Base-by-base conservation (phyloP, 2,888 invertebrate genomes). In the Zonitis immaculata region DNA sequence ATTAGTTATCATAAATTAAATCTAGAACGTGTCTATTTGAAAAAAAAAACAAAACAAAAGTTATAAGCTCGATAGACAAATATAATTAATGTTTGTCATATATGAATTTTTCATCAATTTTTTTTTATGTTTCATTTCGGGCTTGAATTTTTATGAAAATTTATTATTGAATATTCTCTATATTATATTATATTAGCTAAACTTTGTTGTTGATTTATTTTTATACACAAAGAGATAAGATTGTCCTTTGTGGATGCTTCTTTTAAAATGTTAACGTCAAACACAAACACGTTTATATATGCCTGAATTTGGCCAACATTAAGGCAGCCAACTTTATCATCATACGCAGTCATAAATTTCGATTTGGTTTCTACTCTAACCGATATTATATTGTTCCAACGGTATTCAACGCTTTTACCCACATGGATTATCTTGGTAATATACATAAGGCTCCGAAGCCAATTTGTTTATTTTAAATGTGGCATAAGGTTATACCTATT, bases 251-350 rank as follows among this genome's bases (percentile, higher is more conserved):
- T 57, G 51, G 49, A n/a, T 30, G 54, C 52, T 42, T 57, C 57
- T 57, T 57, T 57, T 57, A 54, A 49, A 57, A 57, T 54, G 57
- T 57, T 57, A 57, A 54, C 57, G 57, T 57, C 57, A 57, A 49
- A 54, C 35, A 42, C 39, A 46, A 49, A 50, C 53, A 46, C 56
- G 52, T 51, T 52, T 56, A n/a, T n/a, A n/a, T n/a, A 49, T 49
- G 51, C 52, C 47, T 53, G 53, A 58, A 56, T 58, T 56, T 58
- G 56, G 56, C 58, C 50, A 53, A 53, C 58, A 53, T 53, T 58
- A 53, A 53, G 51, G 55, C 55, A 54, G 48, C 53, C 55, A 47
- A 51, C 53, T 58, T 56, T 56, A 58, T 52, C 58, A 56, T 58
- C 56, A 56, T 56, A 56, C 53, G 47, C 51, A 53, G 49, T 56